phyloP scores from a whole-genome alignment of 2,797 vertebrate species.

The Catharus ustulatus region DNA sequence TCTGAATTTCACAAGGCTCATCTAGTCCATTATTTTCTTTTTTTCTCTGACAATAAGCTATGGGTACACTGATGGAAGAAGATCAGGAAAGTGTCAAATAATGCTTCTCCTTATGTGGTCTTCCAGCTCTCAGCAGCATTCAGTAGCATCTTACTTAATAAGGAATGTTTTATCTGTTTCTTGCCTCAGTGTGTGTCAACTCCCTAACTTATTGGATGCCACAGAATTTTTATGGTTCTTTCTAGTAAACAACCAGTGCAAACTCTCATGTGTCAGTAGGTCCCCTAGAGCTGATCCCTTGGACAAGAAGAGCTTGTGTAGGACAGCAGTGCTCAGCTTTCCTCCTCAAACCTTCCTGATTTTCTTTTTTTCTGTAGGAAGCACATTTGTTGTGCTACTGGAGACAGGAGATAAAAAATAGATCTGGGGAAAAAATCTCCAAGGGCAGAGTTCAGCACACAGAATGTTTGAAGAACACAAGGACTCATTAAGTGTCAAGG shows the following conservation, averaged over 20 bases:
- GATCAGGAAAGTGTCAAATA: not conserved
- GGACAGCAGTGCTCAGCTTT: not conserved
- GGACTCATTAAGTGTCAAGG: not conserved
- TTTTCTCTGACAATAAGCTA: not conserved
- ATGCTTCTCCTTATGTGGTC: not conserved
- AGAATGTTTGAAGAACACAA: not conserved
- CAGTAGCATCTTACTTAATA: not conserved
- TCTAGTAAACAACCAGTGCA: not conserved
- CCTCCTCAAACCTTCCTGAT: not conserved
- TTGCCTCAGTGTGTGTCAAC: not conserved
- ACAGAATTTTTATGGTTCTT: not conserved
- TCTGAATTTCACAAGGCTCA: not conserved
- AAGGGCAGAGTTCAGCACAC: not conserved
- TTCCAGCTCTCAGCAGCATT: not conserved
- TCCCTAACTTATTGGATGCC: not conserved
- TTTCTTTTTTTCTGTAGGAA: not conserved
- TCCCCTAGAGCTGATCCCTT: not conserved
- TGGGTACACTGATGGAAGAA: not conserved
- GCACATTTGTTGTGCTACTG: not conserved
- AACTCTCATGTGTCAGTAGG: not conserved
- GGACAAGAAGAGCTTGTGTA: not conserved
- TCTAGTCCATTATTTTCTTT: not conserved
- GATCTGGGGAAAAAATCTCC: not conserved
- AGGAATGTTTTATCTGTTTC: not conserved
- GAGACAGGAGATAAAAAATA: not conserved